Evolutionary conservation across 1,140 invertebrate genomes (phyloP), one percentile per base, ranked within the genome.

Genomic region (Polyergus mexicanus): DNA sequence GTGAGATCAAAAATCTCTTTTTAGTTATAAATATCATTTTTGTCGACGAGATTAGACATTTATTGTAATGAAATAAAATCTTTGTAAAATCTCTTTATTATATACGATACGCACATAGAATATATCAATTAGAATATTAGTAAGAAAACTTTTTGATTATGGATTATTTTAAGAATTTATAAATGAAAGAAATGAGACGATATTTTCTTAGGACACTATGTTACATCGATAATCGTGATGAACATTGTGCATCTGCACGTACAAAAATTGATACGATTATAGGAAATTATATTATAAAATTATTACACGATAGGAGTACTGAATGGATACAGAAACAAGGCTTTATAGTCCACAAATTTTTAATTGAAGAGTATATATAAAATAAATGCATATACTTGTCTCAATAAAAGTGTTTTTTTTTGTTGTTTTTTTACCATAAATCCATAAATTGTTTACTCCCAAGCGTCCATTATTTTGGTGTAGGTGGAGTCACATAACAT

Each of bases 401-500:
- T 68, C 10, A 65, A 69, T 69, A 80, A 80, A 80, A 44, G n/a
- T 68, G 35, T 28, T 41, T 56, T 35, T 56, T 11, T 28, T 28
- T 28, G 0, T n/a, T n/a, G n/a, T n/a, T n/a, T n/a, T n/a, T n/a
- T 60, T 68, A 38, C 16, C 7, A 66, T 38, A 68, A 78, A 66
- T 38, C 44, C 62, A 51, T 44, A 11, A 72, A 72, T 19, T 13
- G 7, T 25, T 62, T 28, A 86, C 77, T 86, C 19, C 62, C 76
- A 56, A 28, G 8, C 11, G 54, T n/a, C 11, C 35, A 58, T 68
- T 85, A 89, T 35, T 89, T 71, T n/a, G 74, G 35, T 19, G 75
- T 74, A 58, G 90, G 63, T 19, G 91, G 38, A 35, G 87, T 76
- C 35, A 90, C 75, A 4, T 86, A 88, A 72, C 87, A 92, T 77